phyloP scores from a whole-genome alignment of 2,888 invertebrate species.

The Amiota communis region DNA sequence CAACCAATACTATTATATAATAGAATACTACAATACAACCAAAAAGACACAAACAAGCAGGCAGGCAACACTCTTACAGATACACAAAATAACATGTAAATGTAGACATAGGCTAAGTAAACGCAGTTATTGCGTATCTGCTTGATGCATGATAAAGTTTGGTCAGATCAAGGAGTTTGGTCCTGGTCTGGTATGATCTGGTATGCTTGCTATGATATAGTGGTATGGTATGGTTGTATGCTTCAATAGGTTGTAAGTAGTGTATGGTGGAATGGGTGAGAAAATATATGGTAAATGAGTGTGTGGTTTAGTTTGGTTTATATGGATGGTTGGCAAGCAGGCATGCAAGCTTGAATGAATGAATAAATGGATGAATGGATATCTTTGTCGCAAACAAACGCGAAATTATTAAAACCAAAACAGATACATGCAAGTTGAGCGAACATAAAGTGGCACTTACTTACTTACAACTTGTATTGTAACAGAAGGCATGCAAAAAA shows the following conservation, averaged over 20 bases:
- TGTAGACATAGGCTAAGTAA: constrained; percentile 67
- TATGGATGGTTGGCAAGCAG: background rate
- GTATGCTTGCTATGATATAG: background rate
- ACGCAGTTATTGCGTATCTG: constrained; percentile 53
- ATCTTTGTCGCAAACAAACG: background rate
- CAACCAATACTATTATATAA: constrained; percentile 11
- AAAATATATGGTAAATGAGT: background rate
- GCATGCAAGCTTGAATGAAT: background rate
- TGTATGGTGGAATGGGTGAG: background rate
- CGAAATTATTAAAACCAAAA: constrained; percentile 5
- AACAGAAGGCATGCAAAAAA: no score
- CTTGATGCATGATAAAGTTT: constrained; percentile 5
- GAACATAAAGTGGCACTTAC: no score
- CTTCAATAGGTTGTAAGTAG: background rate
- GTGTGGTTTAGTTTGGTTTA: background rate
- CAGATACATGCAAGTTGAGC: no score
- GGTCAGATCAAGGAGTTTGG: constrained; percentile 1
- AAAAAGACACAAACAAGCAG: background rate
- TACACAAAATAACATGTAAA: constrained; percentile 48
- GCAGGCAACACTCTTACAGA: constrained; percentile 25
- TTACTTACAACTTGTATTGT: no score
- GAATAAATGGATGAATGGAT: background rate
- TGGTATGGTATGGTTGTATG: background rate
- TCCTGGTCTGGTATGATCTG: background rate
- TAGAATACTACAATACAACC: background rate